These are phyloP conservation scores for Tetranychus cinnabarinus DNA, from an alignment of 1,140 invertebrate genomes.

Conservation along the genomic window DNA sequence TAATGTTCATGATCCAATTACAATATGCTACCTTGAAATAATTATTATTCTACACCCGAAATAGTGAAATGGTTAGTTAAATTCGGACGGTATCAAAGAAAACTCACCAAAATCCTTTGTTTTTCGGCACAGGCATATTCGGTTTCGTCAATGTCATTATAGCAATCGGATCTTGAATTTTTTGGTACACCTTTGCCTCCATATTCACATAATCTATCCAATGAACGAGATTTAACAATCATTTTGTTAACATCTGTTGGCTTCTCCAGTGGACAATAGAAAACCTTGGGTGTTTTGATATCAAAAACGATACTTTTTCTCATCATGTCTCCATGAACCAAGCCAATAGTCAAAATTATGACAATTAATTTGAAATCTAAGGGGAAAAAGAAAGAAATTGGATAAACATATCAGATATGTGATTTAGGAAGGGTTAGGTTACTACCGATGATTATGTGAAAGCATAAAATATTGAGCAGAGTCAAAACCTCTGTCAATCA, in stretches of 20 bases:
- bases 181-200: slow-evolving; percentile 36
- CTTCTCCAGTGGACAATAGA: slow-evolving; percentile 54
- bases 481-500: too few relatives aligned
- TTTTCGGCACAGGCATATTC: slow-evolving; percentile 60
- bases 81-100: not conserved
- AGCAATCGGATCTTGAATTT: slow-evolving; percentile 54
- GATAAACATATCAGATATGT: too few relatives aligned
- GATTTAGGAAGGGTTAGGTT: too few relatives aligned
- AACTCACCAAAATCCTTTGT: slow-evolving; percentile 44
- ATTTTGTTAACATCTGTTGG: slow-evolving; percentile 28
- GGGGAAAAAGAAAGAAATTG: too few relatives aligned
- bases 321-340: slow-evolving; percentile 38
- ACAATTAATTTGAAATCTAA: not conserved
- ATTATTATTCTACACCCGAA: not conserved
- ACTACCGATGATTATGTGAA: too few relatives aligned
- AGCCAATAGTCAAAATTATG: not conserved
- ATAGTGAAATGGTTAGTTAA: not conserved
- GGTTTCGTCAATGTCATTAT: slow-evolving; percentile 51
- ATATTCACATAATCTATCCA: slow-evolving; percentile 48
- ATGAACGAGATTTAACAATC: slow-evolving; percentile 33
- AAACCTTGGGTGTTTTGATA: slow-evolving; percentile 54
- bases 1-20: too few relatives aligned
- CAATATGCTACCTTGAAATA: too few relatives aligned
- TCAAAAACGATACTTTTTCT: slow-evolving; percentile 55
- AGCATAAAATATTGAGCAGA: too few relatives aligned